Evolutionary conservation across 37 sponge, comb jelly and placozoan species (phyloP).

Genomic region (Haliclona indistincta): DNA sequence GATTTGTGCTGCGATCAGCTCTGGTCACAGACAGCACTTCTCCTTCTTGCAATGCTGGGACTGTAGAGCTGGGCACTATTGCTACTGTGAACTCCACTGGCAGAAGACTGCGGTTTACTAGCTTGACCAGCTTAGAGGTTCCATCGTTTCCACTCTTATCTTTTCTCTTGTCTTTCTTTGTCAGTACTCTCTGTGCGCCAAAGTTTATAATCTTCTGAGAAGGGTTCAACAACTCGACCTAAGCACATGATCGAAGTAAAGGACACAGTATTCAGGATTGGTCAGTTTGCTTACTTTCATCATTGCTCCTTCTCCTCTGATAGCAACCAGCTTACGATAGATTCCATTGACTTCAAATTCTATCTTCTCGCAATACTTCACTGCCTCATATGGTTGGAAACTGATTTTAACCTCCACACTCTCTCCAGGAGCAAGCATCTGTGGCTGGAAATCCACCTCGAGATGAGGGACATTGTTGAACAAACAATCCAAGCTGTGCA

Average conservation of each 20-base stretch:
- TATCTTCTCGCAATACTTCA: slow-evolving; percentile 64
- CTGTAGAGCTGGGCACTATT: slow-evolving; percentile 55
- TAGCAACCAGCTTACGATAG: slow-evolving; percentile 45
- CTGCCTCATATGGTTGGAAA: slow-evolving; percentile 77
- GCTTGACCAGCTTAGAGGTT: slow-evolving; percentile 51
- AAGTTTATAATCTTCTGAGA: slow-evolving; percentile 78
- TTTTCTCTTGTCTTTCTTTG: too few species aligned
- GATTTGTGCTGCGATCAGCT: background rate
- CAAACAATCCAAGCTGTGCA: slow-evolving; percentile 74
- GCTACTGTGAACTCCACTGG: slow-evolving; percentile 64
- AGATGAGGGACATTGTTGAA: slow-evolving; percentile 59
- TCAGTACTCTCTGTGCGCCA: slow-evolving; percentile 80
- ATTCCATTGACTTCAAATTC: slow-evolving; percentile 89
- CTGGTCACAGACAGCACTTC: slow-evolving; percentile 54
- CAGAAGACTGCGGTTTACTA: slow-evolving; percentile 85
- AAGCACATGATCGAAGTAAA: background rate
- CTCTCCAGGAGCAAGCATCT: slow-evolving; percentile 63
- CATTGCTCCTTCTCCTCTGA: slow-evolving; percentile 84
- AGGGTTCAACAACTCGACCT: slow-evolving; percentile 85
- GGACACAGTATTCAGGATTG: background rate
- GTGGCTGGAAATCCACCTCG: slow-evolving; percentile 62
- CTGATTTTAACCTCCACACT: slow-evolving; percentile 44
- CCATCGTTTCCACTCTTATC: too few species aligned
- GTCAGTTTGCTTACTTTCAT: slow-evolving; percentile 64
- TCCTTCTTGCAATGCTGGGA: slow-evolving; percentile 54